phyloP scores from a whole-genome alignment of 2,888 invertebrate species.

The Macrosiphum euphorbiae region DNA sequence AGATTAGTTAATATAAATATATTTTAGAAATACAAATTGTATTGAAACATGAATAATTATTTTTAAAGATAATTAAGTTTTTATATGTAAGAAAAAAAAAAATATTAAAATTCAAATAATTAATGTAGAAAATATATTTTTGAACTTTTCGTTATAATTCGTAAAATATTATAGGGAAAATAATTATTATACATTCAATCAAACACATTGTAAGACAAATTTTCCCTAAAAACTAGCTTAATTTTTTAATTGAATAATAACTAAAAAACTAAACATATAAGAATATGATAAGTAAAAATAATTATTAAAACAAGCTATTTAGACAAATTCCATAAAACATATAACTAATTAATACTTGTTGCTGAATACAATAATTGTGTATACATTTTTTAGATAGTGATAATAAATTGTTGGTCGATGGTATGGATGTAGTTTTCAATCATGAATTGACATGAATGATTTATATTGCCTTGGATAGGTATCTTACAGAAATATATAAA shows the following conservation, averaged over 20 bases:
- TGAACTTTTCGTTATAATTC: neutral
- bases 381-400: neutral
- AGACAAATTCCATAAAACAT: no score
- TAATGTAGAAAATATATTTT: neutral
- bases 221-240: no score
- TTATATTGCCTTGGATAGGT: neutral
- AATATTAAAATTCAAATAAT: neutral
- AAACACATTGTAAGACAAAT: neutral
- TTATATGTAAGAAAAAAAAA: no score
- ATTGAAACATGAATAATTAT: no score
- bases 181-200: no score
- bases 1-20: no score
- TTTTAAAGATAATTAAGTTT: no score
- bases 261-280: neutral
- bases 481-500: neutral
- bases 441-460: neutral
- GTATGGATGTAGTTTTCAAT: neutral
- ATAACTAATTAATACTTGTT: neutral
- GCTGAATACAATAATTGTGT: neutral
- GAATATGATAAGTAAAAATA: neutral
- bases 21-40: no score
- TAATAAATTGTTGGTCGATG: neutral
- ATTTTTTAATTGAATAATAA: no score
- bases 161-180: no score
- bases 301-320: neutral